These are phyloP conservation scores for Epiblema foenella DNA, from an alignment of 2,888 invertebrate genomes.

Conservation along the genomic window DNA sequence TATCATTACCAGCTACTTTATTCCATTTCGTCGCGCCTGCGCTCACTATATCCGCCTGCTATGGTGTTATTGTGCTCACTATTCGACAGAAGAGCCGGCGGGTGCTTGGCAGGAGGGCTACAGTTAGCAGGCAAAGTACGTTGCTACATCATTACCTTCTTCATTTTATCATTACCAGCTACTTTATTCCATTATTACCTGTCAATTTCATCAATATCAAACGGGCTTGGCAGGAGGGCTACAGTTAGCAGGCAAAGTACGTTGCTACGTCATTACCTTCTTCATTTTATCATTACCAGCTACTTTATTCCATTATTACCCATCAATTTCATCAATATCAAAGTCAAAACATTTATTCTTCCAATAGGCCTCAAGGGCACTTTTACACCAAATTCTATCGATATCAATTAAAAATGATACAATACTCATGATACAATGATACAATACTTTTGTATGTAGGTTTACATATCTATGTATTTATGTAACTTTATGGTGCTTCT, in stretches of 20 bases:
- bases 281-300: neutral
- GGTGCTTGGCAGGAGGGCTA: constrained; percentile 74
- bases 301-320: too few relatives aligned
- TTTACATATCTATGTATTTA: too few relatives aligned
- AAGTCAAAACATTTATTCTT: too few relatives aligned
- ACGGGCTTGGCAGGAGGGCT: constrained; percentile 69
- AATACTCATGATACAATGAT: too few relatives aligned
- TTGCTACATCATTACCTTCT: constrained; percentile 29
- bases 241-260: constrained; percentile 76
- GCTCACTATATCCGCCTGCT: constrained; percentile 94
- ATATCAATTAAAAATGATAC: too few relatives aligned
- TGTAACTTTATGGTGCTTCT: too few relatives aligned
- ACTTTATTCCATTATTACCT: too few relatives aligned
- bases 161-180: neutral
- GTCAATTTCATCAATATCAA: too few relatives aligned
- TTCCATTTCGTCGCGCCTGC: constrained; percentile 96
- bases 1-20: neutral
- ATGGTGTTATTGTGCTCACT: constrained; percentile 95
- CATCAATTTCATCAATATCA: too few relatives aligned
- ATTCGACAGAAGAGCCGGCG: constrained; percentile 93
- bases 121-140: constrained; percentile 76
- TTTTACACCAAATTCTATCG: too few relatives aligned
- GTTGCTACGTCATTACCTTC: constrained; percentile 44
- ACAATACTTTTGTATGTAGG: too few relatives aligned
- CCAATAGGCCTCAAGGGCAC: too few relatives aligned